Base-by-base conservation (phyloP, 2,113 vertebrate genomes). In the Cyprichromis sp. region DNA sequence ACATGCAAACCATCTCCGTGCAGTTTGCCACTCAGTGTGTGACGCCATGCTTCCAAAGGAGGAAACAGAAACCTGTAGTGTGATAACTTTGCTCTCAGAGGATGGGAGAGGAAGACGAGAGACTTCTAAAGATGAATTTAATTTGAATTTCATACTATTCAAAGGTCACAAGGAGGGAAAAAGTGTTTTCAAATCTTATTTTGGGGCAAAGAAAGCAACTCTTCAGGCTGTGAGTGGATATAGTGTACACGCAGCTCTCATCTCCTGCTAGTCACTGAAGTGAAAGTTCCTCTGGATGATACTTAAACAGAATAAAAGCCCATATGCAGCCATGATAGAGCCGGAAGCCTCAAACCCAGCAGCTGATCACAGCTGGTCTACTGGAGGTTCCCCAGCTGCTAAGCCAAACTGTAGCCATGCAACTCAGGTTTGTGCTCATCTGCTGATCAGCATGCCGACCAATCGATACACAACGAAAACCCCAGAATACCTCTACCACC, bases 181-280 rank as follows among this genome's bases (percentile, higher is more conserved):
- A 66, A 0, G 1, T 16, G 29, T 1, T 0, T 0, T 38, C 16
- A 61, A 19, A 10, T 63, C 29, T 34, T 34, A 63, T n/a, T 66
- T 8, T 8, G 17, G 34, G 17, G 34, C 61, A 1, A 38, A 66
- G 17, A 66, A 36, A 66, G 61, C 19, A 2, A 66, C 61, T 40
- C 63, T 0, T 24, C 19, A 68, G 34, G 19, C 34, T 40, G 36
- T 24, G 61, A 66, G 31, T 66, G 19, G 17, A 68, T 40, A 40
- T 68, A 1, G 10, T 14, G 63, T 7, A 68, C 63, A 68, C 4
- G 3, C 17, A 66, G 61, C 0, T 12, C 9, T 66, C 34, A 66
- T 38, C 31, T 66, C 61, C 61, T n/a, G 57, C 29, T 34, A 0
- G 1, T 12, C 31, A n/a, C 17, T n/a, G 61, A n/a, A 38, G 2